Percentiles rank a stretch among this genome's conserved stretches.
Evolutionary conservation across 2,888 invertebrate species (phyloP).

Genomic region (Sinopyrophorus schimmeli): DNA sequence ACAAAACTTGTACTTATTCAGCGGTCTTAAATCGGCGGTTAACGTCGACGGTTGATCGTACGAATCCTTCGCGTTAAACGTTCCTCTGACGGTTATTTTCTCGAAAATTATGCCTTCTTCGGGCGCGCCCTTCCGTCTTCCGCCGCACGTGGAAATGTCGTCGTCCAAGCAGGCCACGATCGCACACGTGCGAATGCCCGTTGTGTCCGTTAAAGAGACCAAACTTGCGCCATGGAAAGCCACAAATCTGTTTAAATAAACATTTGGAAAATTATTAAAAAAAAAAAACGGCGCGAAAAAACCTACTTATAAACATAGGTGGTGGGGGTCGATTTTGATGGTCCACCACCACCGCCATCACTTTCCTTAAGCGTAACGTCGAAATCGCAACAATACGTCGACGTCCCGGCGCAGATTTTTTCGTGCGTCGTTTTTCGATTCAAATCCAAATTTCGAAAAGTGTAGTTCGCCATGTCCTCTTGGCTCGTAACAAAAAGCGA

Average conservation of each 20-base stretch:
- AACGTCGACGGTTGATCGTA: slow-evolving; percentile 37
- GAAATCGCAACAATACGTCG: slow-evolving; percentile 32
- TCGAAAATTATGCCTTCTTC: slow-evolving; percentile 23
- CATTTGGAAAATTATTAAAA: no score
- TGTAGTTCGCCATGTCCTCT: slow-evolving; percentile 30
- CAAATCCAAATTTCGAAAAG: slow-evolving; percentile 25
- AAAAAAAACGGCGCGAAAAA: no score
- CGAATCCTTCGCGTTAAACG: slow-evolving; percentile 15
- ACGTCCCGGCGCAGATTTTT: slow-evolving; percentile 29
- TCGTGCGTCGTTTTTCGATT: slow-evolving; percentile 19
- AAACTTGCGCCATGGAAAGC: slow-evolving; percentile 35
- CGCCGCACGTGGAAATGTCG: slow-evolving; percentile 31
- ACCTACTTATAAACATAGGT: slow-evolving; percentile 32
- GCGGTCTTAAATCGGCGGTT: slow-evolving; percentile 32
- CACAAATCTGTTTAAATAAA: no score
- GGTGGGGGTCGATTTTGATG: no score
- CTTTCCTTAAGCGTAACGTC: slow-evolving; percentile 25
- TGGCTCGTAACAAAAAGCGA: slow-evolving; percentile 1
- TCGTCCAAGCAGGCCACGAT: slow-evolving; percentile 34
- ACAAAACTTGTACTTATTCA: slow-evolving; percentile 35
- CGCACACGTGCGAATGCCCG: slow-evolving; percentile 38
- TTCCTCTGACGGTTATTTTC: slow-evolving; percentile 29
- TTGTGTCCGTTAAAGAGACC: slow-evolving; percentile 14
- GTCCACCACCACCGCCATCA: no score
- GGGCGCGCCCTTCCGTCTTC: slow-evolving; percentile 10